Evolutionary conservation across 2,113 vertebrate species (phyloP).

Genomic region (Psephotus haematonotus): DNA sequence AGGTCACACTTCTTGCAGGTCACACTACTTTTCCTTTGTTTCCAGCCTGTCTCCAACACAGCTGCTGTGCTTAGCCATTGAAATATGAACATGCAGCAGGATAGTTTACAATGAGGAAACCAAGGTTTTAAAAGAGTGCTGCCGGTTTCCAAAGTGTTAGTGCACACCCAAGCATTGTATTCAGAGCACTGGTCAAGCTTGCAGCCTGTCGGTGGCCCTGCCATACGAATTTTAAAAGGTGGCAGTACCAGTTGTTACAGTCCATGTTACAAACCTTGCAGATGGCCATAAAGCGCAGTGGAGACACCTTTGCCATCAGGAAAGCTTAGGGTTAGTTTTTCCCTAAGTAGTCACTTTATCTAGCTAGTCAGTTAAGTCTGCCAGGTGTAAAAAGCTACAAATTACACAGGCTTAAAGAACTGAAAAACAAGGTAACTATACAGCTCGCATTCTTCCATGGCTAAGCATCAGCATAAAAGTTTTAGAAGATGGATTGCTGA

Average conservation of each 20-base stretch:
- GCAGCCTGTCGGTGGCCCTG: rapidly evolving
- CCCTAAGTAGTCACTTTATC: neutral
- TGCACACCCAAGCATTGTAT: neutral
- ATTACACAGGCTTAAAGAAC: neutral
- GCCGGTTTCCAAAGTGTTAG: neutral
- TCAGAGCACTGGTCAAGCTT: neutral
- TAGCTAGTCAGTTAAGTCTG: neutral
- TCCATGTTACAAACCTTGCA: neutral
- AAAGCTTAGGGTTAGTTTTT: neutral
- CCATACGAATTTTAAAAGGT: neutral
- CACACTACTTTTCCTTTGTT: neutral
- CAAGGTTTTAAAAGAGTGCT: neutral
- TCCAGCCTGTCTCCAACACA: neutral
- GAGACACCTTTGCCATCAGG: rapidly evolving
- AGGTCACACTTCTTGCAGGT: neutral
- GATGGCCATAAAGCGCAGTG: neutral
- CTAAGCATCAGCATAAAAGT: neutral
- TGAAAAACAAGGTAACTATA: neutral
- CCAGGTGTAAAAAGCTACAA: neutral
- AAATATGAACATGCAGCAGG: neutral
- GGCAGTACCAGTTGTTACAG: neutral
- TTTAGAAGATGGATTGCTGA: neutral
- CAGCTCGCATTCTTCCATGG: neutral
- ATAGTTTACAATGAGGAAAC: neutral
- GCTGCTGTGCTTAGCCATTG: neutral